Conservation (phyloP, 2,113 vertebrate genomes). For the Macrotis lagotis region DNA sequence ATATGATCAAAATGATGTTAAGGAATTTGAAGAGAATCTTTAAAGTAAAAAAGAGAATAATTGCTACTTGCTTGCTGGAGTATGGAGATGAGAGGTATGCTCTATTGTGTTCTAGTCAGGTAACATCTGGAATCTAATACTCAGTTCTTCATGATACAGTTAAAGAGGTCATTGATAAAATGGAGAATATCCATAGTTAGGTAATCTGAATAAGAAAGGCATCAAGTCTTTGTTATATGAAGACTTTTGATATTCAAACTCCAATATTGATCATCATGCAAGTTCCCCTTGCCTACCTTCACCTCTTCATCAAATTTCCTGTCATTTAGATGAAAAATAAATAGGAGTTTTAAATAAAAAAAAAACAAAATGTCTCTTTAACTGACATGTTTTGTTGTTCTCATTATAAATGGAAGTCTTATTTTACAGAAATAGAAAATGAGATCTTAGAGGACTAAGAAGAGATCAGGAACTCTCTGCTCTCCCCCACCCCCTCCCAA, state of each 20-base stretch:
- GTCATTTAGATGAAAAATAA: neutral
- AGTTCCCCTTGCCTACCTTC: neutral
- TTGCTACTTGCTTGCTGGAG: neutral
- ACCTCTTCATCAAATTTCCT: neutral
- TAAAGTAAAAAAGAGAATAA: neutral
- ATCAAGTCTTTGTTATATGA: neutral
- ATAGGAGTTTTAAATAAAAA: neutral
- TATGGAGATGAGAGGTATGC: neutral
- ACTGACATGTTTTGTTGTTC: neutral
- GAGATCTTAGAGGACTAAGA: neutral
- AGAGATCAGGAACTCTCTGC: neutral
- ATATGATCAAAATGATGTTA: neutral
- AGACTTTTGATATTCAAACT: neutral
- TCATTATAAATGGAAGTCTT: neutral
- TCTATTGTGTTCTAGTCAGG: neutral
- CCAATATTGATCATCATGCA: neutral
- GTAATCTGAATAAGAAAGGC: neutral
- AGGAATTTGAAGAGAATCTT: neutral
- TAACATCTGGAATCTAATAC: neutral
- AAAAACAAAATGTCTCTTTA: neutral
- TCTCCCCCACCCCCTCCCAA: neutral
- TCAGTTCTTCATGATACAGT: neutral
- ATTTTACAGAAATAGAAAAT: neutral
- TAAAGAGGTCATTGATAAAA: neutral
- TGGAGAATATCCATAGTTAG: neutral